Conservation (phyloP, 2,888 invertebrate genomes). For the Piscicola geometra region DNA sequence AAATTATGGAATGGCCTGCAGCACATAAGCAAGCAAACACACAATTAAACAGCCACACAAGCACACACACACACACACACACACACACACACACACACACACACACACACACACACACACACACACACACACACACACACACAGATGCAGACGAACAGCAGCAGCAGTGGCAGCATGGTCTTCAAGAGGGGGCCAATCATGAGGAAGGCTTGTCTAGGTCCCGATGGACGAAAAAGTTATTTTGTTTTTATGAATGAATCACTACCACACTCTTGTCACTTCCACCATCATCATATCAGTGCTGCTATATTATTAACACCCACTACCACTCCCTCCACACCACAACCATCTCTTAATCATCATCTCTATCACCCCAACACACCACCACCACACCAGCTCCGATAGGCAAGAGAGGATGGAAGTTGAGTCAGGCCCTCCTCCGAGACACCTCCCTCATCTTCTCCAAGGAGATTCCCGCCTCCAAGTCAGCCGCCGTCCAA, state of each 20-base stretch:
- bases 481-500: not conserved
- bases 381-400: conserved; percentile 53
- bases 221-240: conserved; percentile 92
- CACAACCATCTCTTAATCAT: too few relatives aligned
- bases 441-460: conserved; percentile 90
- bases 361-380: too few relatives aligned
- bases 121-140: not conserved
- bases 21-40: not conserved
- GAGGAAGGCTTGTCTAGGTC: conserved; percentile 91
- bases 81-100: conserved; percentile 10
- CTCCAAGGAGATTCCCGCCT: conserved; percentile 66
- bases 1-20: too few relatives aligned
- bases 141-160: not conserved
- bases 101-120: conserved; percentile 10
- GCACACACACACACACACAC: too few relatives aligned
- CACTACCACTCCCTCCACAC: too few relatives aligned
- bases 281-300: too few relatives aligned
- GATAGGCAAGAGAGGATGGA: conserved; percentile 95
- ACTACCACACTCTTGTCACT: too few relatives aligned
- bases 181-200: conserved; percentile 98
- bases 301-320: too few relatives aligned
- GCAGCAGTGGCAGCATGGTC: conserved; percentile 62
- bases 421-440: conserved; percentile 95
- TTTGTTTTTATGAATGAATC: conserved; percentile 12
- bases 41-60: too few relatives aligned